Conservation (phyloP, 2,113 vertebrate species). For the Nicator chloris region DNA sequence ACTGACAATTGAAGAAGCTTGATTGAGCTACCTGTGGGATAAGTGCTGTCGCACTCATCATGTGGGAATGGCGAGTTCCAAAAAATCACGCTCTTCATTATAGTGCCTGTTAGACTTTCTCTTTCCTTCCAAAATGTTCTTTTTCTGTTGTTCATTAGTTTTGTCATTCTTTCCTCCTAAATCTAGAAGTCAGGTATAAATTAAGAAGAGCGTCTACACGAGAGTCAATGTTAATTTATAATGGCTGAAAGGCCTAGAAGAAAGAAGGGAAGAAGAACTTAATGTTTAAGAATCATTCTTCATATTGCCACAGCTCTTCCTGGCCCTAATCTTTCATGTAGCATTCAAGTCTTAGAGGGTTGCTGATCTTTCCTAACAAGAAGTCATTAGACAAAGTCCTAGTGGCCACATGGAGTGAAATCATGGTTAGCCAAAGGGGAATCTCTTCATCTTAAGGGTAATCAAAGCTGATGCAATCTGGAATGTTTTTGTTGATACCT, state of each 20-base stretch:
- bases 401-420: neutral
- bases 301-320: neutral
- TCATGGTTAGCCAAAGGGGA: neutral
- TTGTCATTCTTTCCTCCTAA: neutral
- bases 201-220: neutral
- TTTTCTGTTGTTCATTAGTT: neutral
- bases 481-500: constrained; percentile 21
- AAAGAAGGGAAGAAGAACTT: neutral
- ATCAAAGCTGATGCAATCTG: constrained; percentile 40
- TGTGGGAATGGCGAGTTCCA: neutral
- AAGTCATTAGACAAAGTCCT: neutral
- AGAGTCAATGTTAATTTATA: neutral
- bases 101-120: neutral
- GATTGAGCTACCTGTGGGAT: neutral
- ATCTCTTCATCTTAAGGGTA: neutral
- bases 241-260: neutral
- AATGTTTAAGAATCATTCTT: neutral
- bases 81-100: neutral
- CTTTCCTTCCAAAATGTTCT: neutral
- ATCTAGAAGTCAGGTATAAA: neutral
- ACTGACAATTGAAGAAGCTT: constrained; percentile 70
- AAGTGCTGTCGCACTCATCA: neutral
- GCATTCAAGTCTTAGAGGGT: neutral
- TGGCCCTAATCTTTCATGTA: neutral
- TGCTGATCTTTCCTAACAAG: neutral